phyloP scores from a whole-genome alignment of 2,113 vertebrate species.

The Poeciliopsis prolifica region DNA sequence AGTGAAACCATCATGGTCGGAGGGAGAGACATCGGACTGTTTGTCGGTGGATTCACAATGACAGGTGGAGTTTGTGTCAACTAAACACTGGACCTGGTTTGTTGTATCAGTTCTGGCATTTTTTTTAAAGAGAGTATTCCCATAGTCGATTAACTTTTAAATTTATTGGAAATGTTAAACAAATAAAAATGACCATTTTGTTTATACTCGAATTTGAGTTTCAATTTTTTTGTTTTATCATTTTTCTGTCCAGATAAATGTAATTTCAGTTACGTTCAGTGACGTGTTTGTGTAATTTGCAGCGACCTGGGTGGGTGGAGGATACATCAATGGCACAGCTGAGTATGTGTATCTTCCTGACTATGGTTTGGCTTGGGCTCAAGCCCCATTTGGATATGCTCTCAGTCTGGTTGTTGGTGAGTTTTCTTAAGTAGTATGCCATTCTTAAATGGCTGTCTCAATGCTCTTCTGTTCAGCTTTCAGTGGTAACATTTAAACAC shows the following conservation, averaged over 20 bases:
- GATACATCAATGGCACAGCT: conserved; percentile 98
- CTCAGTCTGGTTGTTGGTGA: conserved; percentile 94
- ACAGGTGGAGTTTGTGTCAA: conserved; percentile 81
- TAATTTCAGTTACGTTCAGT: neutral
- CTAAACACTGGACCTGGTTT: neutral
- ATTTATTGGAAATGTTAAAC: neutral
- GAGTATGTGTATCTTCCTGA: conserved; percentile 94
- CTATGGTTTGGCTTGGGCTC: conserved; percentile 94
- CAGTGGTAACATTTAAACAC: neutral
- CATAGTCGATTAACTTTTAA: neutral
- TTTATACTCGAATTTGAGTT: neutral
- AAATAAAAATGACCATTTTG: neutral
- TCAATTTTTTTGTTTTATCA: neutral
- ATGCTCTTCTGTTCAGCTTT: neutral
- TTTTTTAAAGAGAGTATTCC: neutral
- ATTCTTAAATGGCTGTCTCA: neutral
- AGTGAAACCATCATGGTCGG: conserved; percentile 98
- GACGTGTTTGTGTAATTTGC: conserved; percentile 9
- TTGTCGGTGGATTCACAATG: conserved; percentile 98
- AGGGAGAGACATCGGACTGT: conserved; percentile 94
- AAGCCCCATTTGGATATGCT: conserved; percentile 96
- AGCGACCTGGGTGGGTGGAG: conserved; percentile 99
- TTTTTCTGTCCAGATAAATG: neutral
- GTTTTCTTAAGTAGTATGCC: conserved; percentile 7
- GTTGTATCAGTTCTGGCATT: neutral